Evolutionary conservation across 2,797 vertebrate genomes (phyloP), one percentile per base, ranked within the genome.

Genomic region (Hylomyscus alleni): DNA sequence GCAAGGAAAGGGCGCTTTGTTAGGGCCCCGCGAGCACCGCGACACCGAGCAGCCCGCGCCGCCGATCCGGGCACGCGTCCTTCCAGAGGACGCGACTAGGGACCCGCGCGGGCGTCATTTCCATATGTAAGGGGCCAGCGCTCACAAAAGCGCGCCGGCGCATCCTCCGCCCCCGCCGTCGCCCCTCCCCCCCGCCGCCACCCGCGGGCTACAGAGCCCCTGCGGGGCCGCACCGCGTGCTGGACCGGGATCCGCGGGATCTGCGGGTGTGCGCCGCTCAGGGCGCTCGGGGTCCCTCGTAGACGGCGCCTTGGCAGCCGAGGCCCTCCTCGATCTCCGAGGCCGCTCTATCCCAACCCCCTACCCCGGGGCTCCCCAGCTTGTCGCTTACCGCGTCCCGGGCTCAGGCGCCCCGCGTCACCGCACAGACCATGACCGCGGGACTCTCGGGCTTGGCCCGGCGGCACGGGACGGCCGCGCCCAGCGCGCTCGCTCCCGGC

Each of bases 1-100:
- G 97, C 95, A 91, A 90, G 88, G 80, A 62, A 87, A 93, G 44
- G 65, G 56, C 77, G 97, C 97, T 97, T 97, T 97, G 98, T 98
- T 96, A 97, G 75, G 95, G 93, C 67, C 72, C 90, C 2, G 26
- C 84, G 2, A 24, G 72, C 90, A 34, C 77, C 89, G 86, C 96
- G 67, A 90, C 13, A 75, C 94, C 83, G 31, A 15, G 95, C 97
- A 44, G 95, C 94, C 91, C 6, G n/a, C 91, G 80, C 91, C 6
- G 80, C 44, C 86, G 94, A n/a, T 72, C 96, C 31, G 73, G 89
- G 80, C 37, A 65, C 67, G 91, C 87, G 96, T 95, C 94, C 89
- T 95, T 95, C 97, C 88, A 81, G 81, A 90, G 94, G 87, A 83
- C 95, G 90, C 54, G 91, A 54, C 62, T 1, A 44, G 34, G 65